These are phyloP conservation scores for Erebia ligea DNA, from an alignment of 2,888 invertebrate species.

Conservation along the genomic window DNA sequence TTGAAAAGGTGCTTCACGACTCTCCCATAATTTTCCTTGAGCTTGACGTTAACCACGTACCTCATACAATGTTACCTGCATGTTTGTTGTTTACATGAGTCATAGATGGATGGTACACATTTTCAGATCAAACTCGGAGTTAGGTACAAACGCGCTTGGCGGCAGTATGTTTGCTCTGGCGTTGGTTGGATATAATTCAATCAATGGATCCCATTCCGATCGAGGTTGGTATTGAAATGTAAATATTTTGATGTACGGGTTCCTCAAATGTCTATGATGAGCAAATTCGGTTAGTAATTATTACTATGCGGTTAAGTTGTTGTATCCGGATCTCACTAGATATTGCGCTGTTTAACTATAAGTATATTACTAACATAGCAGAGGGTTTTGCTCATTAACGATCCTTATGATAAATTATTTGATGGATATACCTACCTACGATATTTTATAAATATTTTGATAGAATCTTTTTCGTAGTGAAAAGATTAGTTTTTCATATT, in stretches of 20 bases:
- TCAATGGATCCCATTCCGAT: not conserved
- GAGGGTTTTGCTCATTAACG: too few relatives aligned
- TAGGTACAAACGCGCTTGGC: not conserved
- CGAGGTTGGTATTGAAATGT: slow-evolving; percentile 10
- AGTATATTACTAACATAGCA: too few relatives aligned
- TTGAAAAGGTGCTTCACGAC: too few relatives aligned
- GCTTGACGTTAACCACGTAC: not conserved
- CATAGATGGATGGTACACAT: not conserved
- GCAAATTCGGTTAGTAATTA: not conserved
- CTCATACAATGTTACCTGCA: not conserved
- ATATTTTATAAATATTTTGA: too few relatives aligned
- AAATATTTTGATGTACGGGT: not conserved
- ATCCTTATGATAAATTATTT: too few relatives aligned
- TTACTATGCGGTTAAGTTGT: too few relatives aligned
- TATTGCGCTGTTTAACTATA: not conserved
- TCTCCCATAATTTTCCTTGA: too few relatives aligned
- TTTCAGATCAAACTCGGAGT: slow-evolving; percentile 11
- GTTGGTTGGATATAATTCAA: slow-evolving; percentile 11
- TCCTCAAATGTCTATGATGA: not conserved
- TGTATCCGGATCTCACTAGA: not conserved
- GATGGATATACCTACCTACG: too few relatives aligned
- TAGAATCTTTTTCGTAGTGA: too few relatives aligned
- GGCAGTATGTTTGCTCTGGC: not conserved
- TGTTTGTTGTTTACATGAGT: not conserved
- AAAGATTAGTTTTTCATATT: too few relatives aligned